These are phyloP conservation scores for Leucopsar rothschildi DNA, from an alignment of 2,113 vertebrate genomes.

Conservation along the genomic window DNA sequence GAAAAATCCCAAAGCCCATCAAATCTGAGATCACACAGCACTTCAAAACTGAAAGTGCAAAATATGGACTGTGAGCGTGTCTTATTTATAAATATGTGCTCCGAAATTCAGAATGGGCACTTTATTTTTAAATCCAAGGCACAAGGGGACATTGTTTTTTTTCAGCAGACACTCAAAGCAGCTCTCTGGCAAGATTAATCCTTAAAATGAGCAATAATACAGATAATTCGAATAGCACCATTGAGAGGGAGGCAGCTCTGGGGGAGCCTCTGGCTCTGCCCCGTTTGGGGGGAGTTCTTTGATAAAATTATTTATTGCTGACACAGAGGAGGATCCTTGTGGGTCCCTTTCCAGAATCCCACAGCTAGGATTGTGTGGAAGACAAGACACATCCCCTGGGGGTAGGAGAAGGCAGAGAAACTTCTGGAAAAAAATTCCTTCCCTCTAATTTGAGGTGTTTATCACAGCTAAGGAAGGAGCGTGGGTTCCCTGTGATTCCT, in stretches of 20 bases:
- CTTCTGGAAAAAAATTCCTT: neutral
- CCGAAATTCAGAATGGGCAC: conserved; percentile 3
- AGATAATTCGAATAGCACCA: conserved; percentile 54
- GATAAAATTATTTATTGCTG: neutral
- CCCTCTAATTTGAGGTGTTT: neutral
- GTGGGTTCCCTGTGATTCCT: accelerated
- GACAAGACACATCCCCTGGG: neutral
- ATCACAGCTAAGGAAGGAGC: neutral
- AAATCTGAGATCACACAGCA: conserved; percentile 24
- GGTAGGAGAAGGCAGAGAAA: neutral
- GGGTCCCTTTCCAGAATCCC: neutral
- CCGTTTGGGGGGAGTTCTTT: neutral
- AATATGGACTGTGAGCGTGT: conserved; percentile 52
- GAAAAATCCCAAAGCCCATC: conserved; percentile 4
- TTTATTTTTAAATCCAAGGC: conserved; percentile 52
- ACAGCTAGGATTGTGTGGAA: too few relatives aligned
- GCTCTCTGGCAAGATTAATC: conserved; percentile 59
- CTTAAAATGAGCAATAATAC: conserved; percentile 41
- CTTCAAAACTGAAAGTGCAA: conserved; percentile 30
- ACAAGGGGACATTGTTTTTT: conserved; percentile 69
- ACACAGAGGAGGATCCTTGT: neutral
- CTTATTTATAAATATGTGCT: conserved; percentile 64
- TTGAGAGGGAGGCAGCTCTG: conserved; percentile 18
- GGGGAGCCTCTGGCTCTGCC: neutral
- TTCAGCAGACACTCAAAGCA: conserved; percentile 16